phyloP scores from a whole-genome alignment of 2,113 vertebrate species.

The Cygnus buccinator region DNA sequence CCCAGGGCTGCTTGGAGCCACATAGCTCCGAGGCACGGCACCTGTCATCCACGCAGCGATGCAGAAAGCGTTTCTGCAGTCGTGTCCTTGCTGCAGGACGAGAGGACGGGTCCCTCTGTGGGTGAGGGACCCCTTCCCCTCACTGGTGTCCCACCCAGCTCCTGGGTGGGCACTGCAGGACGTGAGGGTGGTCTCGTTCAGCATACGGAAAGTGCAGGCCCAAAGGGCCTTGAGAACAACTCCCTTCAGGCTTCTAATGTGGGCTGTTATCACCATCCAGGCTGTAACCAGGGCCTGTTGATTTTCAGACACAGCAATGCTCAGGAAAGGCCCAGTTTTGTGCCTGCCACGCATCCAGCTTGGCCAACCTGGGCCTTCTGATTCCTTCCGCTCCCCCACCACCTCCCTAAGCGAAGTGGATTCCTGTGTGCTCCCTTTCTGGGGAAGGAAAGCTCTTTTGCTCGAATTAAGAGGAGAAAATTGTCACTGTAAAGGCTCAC shows the following conservation, averaged over 20 bases:
- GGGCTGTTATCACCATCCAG: background rate
- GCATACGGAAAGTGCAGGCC: rapidly evolving
- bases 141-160: background rate
- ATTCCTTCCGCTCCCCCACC: too few species aligned
- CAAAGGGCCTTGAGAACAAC: background rate
- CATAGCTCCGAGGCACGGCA: background rate
- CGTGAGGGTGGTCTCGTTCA: background rate
- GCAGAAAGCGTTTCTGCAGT: background rate
- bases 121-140: background rate
- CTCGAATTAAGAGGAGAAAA: background rate
- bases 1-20: background rate
- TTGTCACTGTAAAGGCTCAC: background rate
- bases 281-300: background rate
- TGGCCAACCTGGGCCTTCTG: background rate
- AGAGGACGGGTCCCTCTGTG: background rate
- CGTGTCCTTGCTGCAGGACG: background rate
- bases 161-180: rapidly evolving
- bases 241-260: rapidly evolving
- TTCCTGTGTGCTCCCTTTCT: background rate
- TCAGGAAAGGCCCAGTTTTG: rapidly evolving
- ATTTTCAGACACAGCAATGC: background rate
- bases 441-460: background rate
- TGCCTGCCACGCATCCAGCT: background rate
- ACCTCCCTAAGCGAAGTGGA: rapidly evolving
- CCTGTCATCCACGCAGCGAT: rapidly evolving